A percentile compares a stretch with the other conserved stretches of the same genome.
These are phyloP conservation scores for Passerina amoena DNA, from an alignment of 2,113 vertebrate genomes.

Conservation along the genomic window DNA sequence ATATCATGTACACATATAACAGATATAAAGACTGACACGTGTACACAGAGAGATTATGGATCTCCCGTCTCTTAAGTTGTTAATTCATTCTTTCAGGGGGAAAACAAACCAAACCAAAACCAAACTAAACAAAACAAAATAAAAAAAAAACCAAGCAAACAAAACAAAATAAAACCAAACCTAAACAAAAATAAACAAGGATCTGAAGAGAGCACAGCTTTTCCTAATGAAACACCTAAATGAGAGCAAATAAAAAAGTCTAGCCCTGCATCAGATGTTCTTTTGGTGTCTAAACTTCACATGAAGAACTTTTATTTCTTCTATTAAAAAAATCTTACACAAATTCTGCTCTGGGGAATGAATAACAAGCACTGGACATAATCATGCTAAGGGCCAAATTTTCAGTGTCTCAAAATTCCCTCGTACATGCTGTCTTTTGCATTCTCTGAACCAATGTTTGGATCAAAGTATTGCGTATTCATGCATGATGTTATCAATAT, in stretches of 20 bases:
- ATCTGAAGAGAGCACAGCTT: not conserved
- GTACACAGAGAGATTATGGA: not conserved
- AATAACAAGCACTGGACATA: not conserved
- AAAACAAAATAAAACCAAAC: not conserved
- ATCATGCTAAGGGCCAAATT: not conserved
- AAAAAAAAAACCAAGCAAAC: not conserved
- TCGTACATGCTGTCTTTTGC: not conserved
- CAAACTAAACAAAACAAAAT: not conserved
- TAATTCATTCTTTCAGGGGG: not conserved
- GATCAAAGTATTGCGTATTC: not conserved
- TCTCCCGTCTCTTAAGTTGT: not conserved
- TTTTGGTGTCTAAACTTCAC: not conserved
- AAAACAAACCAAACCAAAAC: not conserved
- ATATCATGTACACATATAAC: not conserved
- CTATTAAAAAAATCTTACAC: not conserved
- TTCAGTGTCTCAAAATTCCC: not conserved
- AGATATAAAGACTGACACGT: not conserved
- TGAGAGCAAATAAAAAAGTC: fast-evolving
- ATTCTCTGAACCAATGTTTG: not conserved
- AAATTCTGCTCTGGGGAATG: not conserved
- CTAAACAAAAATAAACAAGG: not conserved
- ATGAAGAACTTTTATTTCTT: not conserved
- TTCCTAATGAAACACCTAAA: not conserved
- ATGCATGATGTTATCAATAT: not conserved
- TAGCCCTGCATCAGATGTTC: not conserved